These are phyloP conservation scores for Rhingia rostrata DNA, from an alignment of 2,888 invertebrate genomes.

Conservation along the genomic window DNA sequence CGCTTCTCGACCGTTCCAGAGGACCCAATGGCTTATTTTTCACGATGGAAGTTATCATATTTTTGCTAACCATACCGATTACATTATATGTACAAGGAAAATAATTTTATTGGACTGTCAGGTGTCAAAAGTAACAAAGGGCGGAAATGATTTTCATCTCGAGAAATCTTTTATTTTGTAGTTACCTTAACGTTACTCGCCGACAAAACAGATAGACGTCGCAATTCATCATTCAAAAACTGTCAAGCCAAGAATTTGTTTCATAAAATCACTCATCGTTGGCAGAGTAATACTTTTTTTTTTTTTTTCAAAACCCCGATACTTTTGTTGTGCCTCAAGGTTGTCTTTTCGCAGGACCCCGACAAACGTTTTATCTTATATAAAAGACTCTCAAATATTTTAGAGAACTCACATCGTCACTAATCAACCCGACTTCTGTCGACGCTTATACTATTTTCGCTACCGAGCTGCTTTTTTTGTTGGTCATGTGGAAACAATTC, in stretches of 20 bases:
- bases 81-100: no score
- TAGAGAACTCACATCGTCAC: constrained; percentile 41
- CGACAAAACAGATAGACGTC: constrained; percentile 12
- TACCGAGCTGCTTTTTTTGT: not conserved
- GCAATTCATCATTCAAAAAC: constrained; percentile 43
- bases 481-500: constrained; percentile 65
- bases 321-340: constrained; percentile 17
- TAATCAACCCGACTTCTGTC: constrained; percentile 42
- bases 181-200: not conserved
- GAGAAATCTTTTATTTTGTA: no score
- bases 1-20: no score
- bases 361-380: constrained; percentile 52
- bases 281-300: constrained; percentile 1
- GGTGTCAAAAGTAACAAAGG: no score
- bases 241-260: constrained; percentile 35
- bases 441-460: constrained; percentile 25
- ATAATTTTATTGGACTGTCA: no score
- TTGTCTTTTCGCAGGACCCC: constrained; percentile 22
- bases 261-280: constrained; percentile 5
- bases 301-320: constrained; percentile 13
- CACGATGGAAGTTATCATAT: no score
- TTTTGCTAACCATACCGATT: no score
- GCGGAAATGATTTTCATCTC: no score
- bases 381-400: constrained; percentile 10
- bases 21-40: no score